Evolutionary conservation across 2,113 vertebrate species (phyloP).

Genomic region (Semnornis frantzii): DNA sequence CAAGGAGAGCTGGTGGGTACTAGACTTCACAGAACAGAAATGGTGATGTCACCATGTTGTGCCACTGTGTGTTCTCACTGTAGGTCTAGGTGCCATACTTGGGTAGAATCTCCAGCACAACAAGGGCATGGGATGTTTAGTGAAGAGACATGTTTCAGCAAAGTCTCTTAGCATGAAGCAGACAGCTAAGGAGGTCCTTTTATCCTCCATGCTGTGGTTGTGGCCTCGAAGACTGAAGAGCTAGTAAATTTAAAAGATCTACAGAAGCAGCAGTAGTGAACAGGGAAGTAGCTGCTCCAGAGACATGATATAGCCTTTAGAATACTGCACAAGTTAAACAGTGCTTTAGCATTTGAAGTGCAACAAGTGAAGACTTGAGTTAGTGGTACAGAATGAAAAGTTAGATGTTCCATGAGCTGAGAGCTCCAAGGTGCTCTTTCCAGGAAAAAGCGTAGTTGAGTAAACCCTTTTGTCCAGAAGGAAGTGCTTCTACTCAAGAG

Average conservation of each 20-base stretch:
- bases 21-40: background rate
- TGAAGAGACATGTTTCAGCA: background rate
- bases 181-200: background rate
- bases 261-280: background rate
- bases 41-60: background rate
- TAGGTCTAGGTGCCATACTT: fast-evolving
- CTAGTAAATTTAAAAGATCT: background rate
- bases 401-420: background rate
- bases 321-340: background rate
- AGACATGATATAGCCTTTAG: background rate
- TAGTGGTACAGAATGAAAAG: background rate
- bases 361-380: background rate
- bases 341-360: background rate
- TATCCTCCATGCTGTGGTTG: background rate
- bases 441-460: background rate
- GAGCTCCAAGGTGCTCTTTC: background rate
- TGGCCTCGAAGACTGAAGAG: background rate
- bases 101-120: background rate
- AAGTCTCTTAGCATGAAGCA: background rate
- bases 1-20: background rate
- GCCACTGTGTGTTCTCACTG: background rate
- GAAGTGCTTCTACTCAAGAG: background rate
- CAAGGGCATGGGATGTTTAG: background rate
- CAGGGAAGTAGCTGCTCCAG: background rate
- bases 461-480: background rate